Percentiles rank a stretch among this genome's conserved stretches.
phyloP scores from a whole-genome alignment of 2,113 vertebrate genomes.

The Cebidichthys violaceus region DNA sequence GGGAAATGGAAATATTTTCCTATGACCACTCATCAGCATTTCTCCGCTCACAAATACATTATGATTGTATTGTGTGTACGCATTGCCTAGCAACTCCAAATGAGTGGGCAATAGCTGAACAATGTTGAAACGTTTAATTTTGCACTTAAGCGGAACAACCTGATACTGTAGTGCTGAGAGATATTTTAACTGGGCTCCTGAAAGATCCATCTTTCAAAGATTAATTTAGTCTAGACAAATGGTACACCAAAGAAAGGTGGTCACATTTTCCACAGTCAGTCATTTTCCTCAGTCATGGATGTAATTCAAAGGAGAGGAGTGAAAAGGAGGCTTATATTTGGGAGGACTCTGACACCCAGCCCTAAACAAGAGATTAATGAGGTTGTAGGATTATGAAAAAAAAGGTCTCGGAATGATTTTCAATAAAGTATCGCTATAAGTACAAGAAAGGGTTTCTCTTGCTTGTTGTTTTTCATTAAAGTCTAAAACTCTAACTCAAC shows the following conservation, averaged over 20 bases:
- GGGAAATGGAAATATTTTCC: constrained; percentile 74
- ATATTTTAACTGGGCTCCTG: constrained; percentile 70
- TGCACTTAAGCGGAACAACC: constrained; percentile 49
- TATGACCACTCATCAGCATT: constrained; percentile 57
- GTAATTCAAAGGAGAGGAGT: constrained; percentile 49
- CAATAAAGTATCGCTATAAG: neutral
- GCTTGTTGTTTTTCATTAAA: neutral
- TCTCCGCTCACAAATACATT: constrained; percentile 51
- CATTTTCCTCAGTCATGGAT: constrained; percentile 48
- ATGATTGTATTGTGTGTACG: constrained; percentile 69
- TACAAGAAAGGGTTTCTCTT: neutral
- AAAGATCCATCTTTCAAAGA: constrained; percentile 70
- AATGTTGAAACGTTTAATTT: constrained; percentile 68
- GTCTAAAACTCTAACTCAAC: neutral
- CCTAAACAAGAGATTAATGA: constrained; percentile 6
- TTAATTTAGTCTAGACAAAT: constrained; percentile 65
- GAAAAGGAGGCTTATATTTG: constrained; percentile 35
- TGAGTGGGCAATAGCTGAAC: constrained; percentile 66
- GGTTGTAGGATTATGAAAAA: neutral
- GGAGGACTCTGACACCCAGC: constrained; percentile 40
- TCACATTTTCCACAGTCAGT: constrained; percentile 72
- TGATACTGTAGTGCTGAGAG: constrained; percentile 68
- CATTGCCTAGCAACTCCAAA: constrained; percentile 72
- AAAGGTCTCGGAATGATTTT: neutral
- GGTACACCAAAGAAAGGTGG: constrained; percentile 50